Conservation (phyloP, 2,113 vertebrate genomes). For the Bostrychus sinensis region DNA sequence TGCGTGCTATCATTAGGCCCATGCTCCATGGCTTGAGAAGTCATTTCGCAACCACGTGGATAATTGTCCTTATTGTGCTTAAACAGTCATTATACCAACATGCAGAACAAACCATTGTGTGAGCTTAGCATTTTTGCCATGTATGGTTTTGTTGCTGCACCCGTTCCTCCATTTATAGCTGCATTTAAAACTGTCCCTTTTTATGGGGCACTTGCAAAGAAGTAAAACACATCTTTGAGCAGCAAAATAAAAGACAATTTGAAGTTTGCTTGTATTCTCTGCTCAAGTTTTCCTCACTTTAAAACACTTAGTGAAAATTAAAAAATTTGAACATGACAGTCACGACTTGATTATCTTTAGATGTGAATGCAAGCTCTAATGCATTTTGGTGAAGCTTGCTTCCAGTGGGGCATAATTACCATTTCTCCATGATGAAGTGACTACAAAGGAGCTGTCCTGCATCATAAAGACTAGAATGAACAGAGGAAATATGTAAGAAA, state of each 20-base stretch:
- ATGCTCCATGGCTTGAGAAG: too few relatives aligned
- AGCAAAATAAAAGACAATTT: neutral
- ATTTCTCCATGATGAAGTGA: slow-evolving; percentile 72
- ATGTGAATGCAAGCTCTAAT: slow-evolving; percentile 58
- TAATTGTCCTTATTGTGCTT: slow-evolving; percentile 51
- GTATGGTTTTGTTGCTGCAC: slow-evolving; percentile 1
- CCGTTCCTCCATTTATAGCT: neutral
- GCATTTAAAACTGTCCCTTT: neutral
- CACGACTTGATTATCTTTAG: slow-evolving; percentile 54
- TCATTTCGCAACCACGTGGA: slow-evolving; percentile 31
- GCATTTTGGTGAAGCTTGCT: slow-evolving; percentile 48
- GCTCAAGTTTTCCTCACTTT: slow-evolving; percentile 2
- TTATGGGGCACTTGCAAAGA: neutral
- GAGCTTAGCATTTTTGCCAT: neutral
- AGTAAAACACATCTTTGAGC: neutral
- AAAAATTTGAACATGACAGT: slow-evolving; percentile 44
- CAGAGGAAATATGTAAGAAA: slow-evolving; percentile 26
- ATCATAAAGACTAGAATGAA: slow-evolving; percentile 53
- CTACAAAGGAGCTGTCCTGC: slow-evolving; percentile 64
- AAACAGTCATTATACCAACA: slow-evolving; percentile 45
- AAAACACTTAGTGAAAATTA: slow-evolving; percentile 41
- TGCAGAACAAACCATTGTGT: neutral
- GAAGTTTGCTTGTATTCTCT: slow-evolving; percentile 14
- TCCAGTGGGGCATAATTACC: slow-evolving; percentile 70
- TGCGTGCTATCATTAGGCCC: too few relatives aligned